These are phyloP conservation scores for Ctenicera cuprea DNA, from an alignment of 2,888 invertebrate genomes.

Conservation along the genomic window DNA sequence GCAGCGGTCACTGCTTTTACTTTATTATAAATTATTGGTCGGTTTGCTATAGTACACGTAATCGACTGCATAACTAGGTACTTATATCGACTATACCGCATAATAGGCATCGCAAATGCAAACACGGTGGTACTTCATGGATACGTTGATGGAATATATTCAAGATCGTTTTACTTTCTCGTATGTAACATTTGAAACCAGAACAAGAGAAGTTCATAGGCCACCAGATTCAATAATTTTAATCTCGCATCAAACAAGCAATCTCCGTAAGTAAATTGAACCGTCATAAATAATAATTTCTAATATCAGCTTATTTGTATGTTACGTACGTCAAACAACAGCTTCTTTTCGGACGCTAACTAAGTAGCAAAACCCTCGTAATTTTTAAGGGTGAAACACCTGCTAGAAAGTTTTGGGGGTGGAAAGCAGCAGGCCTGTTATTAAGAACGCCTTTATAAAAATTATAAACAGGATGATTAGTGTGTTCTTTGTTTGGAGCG, in stretches of 20 bases:
- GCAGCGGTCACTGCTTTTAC: constrained; percentile 54
- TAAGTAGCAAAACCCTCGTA: constrained; percentile 16
- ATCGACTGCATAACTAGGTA: constrained; percentile 47
- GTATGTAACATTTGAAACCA: constrained; percentile 5
- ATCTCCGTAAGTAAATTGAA: background rate
- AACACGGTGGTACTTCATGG: constrained; percentile 27
- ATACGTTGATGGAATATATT: constrained; percentile 32
- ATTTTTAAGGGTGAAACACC: constrained; percentile 21
- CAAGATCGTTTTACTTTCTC: background rate
- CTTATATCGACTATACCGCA: constrained; percentile 28
- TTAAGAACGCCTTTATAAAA: constrained; percentile 9
- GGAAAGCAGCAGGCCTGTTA: constrained; percentile 25
- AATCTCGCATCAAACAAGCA: background rate
- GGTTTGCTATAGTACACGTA: constrained; percentile 46
- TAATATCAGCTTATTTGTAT: background rate
- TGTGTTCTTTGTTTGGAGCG: constrained; percentile 23
- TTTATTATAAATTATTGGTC: constrained; percentile 57
- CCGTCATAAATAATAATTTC: background rate
- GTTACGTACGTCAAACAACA: background rate
- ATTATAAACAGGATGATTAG: constrained; percentile 23
- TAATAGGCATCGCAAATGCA: constrained; percentile 29
- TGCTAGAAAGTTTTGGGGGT: constrained; percentile 11
- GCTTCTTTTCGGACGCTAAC: background rate
- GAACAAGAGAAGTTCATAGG: background rate
- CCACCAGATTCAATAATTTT: constrained; percentile 1